Percentiles rank a stretch among this genome's conserved stretches.
phyloP scores from a whole-genome alignment of 2,888 invertebrate species.

The Adelphocoris suturalis region DNA sequence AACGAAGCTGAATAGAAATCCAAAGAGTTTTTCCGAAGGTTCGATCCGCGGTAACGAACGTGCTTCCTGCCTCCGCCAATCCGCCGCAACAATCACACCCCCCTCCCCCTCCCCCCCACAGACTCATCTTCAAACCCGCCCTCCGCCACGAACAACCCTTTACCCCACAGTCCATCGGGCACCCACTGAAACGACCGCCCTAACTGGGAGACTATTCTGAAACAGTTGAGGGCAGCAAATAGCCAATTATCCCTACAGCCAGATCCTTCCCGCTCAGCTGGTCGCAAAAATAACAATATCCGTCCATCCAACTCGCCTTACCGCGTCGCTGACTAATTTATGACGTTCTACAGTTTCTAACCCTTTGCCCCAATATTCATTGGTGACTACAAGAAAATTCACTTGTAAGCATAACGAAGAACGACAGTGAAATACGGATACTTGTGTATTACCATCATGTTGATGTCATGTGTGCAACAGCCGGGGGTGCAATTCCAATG shows the following conservation, averaged over 20 bases:
- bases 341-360: conserved; percentile 12
- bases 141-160: not conserved
- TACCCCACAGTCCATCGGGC: not conserved
- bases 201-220: conserved; percentile 49
- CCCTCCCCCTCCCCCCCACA: not conserved
- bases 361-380: not conserved
- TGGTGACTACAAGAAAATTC: not conserved
- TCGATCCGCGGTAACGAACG: conserved; percentile 40
- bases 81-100: conserved; percentile 49
- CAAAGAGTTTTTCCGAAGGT: not conserved
- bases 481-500: no score
- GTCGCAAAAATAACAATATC: conserved; percentile 56
- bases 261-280: conserved; percentile 30
- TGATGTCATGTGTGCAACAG: no score
- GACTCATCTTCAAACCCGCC: not conserved
- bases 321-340: conserved; percentile 34
- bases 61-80: conserved; percentile 40
- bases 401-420: no score
- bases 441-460: no score
- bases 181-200: conserved; percentile 46
- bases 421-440: no score
- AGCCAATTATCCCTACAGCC: conserved; percentile 60
- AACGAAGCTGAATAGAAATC: conserved; percentile 20
- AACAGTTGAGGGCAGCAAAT: conserved; percentile 61
- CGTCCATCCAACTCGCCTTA: conserved; percentile 22